Evolutionary conservation across 2,888 invertebrate genomes (phyloP).

Genomic region (Pachliopta kotzebuea): DNA sequence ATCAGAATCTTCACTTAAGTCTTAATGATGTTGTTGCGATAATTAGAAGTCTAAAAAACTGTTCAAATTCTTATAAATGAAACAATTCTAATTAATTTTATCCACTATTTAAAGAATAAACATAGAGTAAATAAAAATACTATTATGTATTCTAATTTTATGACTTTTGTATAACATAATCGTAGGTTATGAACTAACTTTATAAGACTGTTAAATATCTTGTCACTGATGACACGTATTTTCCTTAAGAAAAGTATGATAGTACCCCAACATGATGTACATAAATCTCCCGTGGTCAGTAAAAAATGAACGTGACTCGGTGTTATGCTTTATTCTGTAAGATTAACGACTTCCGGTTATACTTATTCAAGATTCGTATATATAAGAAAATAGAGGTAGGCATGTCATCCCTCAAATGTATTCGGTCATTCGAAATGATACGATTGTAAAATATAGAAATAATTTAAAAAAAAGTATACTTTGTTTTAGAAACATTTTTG

Average conservation of each 20-base stretch:
- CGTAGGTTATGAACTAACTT: neutral
- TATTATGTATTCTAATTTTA: too few relatives aligned
- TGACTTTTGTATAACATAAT: too few relatives aligned
- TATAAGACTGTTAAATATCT: neutral
- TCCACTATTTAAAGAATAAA: too few relatives aligned
- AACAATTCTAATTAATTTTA: too few relatives aligned
- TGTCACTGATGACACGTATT: neutral
- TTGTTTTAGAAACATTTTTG: neutral
- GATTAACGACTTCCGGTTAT: slow-evolving; percentile 17
- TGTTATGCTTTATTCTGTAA: slow-evolving; percentile 8
- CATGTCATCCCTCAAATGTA: neutral
- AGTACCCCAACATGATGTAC: slow-evolving; percentile 5
- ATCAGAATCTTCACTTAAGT: neutral
- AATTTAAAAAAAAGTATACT: too few relatives aligned
- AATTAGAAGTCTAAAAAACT: too few relatives aligned
- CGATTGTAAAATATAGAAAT: neutral
- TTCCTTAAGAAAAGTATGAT: neutral
- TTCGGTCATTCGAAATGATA: neutral
- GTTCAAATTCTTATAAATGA: too few relatives aligned
- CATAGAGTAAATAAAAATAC: too few relatives aligned
- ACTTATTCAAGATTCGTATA: slow-evolving; percentile 8
- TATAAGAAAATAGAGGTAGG: slow-evolving; percentile 14
- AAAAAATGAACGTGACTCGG: slow-evolving; percentile 17
- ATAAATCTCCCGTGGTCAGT: slow-evolving; percentile 16
- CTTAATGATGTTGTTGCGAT: too few relatives aligned